phyloP scores from a whole-genome alignment of 2,113 vertebrate genomes.

The Nipponia nippon region DNA sequence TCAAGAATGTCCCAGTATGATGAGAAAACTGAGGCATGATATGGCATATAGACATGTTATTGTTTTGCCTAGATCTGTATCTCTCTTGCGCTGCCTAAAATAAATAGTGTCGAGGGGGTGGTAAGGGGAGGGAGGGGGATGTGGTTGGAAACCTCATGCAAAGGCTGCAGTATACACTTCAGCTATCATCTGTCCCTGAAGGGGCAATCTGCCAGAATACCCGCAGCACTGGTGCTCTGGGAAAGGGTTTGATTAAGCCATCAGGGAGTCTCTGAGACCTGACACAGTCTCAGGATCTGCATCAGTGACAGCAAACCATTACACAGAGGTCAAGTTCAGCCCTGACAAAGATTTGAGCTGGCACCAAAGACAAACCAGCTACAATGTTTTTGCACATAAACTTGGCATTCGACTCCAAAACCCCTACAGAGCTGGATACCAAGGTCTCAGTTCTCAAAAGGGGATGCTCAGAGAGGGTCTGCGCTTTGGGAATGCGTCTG shows the following conservation, averaged over 20 bases:
- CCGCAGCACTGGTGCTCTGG: background rate
- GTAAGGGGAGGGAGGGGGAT: background rate
- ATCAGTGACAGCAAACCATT: background rate
- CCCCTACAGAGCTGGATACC: background rate
- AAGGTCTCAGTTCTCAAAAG: background rate
- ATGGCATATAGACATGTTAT: background rate
- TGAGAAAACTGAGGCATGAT: background rate
- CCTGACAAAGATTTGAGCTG: background rate
- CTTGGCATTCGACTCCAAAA: background rate
- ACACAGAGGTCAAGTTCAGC: background rate
- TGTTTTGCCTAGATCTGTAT: conserved; percentile 27
- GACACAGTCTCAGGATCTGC: background rate
- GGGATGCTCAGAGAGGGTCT: background rate
- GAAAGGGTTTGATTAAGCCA: conserved; percentile 20
- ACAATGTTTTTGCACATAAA: background rate
- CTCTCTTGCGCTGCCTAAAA: conserved; percentile 5
- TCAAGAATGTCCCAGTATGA: background rate
- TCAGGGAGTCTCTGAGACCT: background rate
- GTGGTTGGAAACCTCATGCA: background rate
- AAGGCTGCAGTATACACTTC: background rate
- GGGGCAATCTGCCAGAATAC: background rate
- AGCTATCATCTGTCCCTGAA: background rate
- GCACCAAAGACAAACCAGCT: background rate
- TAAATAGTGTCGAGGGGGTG: background rate
- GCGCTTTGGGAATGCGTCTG: background rate